A percentile compares a stretch with the other conserved stretches of the same genome.
Evolutionary conservation across 2,113 vertebrate species (phyloP).

Genomic region (Cepphus grylle): DNA sequence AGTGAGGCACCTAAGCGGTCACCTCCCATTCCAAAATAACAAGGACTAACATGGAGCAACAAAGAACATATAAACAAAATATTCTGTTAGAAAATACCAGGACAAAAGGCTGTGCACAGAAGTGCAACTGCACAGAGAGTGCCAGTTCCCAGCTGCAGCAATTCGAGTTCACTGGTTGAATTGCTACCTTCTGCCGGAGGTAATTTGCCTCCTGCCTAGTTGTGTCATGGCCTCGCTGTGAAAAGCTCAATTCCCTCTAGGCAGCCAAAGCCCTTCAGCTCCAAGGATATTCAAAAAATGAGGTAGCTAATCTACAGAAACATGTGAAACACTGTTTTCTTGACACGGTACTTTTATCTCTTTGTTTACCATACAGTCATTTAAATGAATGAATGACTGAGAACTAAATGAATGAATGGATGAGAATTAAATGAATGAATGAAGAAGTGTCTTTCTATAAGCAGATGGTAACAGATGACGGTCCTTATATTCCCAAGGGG

Average conservation of each 20-base stretch:
- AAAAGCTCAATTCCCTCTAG: neutral
- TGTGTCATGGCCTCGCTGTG: neutral
- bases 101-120: neutral
- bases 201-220: neutral
- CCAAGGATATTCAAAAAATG: neutral
- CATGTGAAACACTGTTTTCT: neutral
- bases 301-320: neutral
- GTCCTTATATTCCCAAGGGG: neutral
- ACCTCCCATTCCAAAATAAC: neutral
- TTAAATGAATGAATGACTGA: neutral
- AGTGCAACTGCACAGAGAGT: neutral
- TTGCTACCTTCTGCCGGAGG: neutral
- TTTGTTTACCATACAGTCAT: neutral
- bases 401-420: neutral
- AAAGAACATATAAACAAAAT: neutral
- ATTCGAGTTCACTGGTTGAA: neutral
- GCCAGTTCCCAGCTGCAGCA: neutral
- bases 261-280: conserved; percentile 3
- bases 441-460: neutral
- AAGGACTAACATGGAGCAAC: neutral
- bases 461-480: neutral
- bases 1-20: neutral
- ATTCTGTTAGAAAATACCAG: neutral
- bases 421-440: neutral
- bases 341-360: neutral